Evolutionary conservation across 2,888 invertebrate genomes (phyloP), one percentile per base, ranked within the genome.

Genomic region (Dermolepida albohirtum): DNA sequence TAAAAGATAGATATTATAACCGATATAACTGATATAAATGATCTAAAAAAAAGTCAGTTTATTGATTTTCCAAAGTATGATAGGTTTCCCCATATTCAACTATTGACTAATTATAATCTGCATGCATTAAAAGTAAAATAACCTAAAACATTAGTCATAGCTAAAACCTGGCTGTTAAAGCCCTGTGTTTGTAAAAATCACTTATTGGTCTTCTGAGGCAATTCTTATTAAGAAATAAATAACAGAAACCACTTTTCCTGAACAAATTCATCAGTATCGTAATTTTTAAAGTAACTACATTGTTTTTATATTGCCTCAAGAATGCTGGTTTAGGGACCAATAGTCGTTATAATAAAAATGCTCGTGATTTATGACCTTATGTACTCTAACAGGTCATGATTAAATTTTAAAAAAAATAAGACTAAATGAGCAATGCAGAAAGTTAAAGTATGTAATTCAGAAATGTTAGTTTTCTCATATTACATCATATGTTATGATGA

Each of bases 241-340:
- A 17, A 16, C 14, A 17, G 1, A 16, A 14, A 5, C 47, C 12
- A 47, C 8, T 10, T 14, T 16, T 47, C 34, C 52, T 29, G 12
- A 4, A 12, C 2, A 6, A 22, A 34, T 11, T 12, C 34, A 2
- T 52, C 16, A 12, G 16, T 52, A 34, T 14, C 39, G 8, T 34
- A 14, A 16, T 5, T 52, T 34, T 14, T 14, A 7, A 52, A 52
- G 14, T 10, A 34, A 22, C 4, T 22, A 41, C 14, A 22, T 59
- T 59, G 5, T 12, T 59, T 44, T 59, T 27, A 27, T 59, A 8
- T 59, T 59, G 59, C 59, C 59, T 59, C 59, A 59, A 59, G 27
- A 29, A 44, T 27, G 59, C 59, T 59, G 59, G 59, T 44, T 59
- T 59, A 44, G 59, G 59, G 59, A 59, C 59, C 59, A 59, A 59